Evolutionary conservation across 2,888 invertebrate genomes (phyloP), one percentile per base, ranked within the genome.

Genomic region (Apodemia mormo): DNA sequence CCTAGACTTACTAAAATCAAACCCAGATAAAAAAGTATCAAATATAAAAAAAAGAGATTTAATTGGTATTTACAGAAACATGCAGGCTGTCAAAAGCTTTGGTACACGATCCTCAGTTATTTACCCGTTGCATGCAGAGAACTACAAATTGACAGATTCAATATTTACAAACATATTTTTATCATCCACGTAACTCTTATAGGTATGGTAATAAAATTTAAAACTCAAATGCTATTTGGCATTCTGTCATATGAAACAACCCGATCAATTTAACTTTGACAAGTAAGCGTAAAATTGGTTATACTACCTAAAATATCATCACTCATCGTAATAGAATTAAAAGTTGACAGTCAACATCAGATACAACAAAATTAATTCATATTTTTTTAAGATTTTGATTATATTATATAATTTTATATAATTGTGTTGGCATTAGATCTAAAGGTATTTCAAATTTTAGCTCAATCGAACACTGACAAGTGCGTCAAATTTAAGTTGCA

Each of bases 71-170:
- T 89, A 85, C 83, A 77, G 83, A 79, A 81, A 81, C 83, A 80
- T 84, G 81, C 81, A 80, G 83, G 81, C 88, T 88, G 89, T 88
- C 88, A 89, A 89, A 89, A 88, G 89, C 86, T 84, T 86, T 79
- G 85, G 87, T 80, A 87, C 88, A 89, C 88, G 85, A 82, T 85
- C 77, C 81, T 80, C 81, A 76, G 83, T 82, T 88, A 85, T 88
- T 89, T 89, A 86, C 88, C 82, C 80, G 81, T 79, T 79, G 79
- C 84, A 80, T 81, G 79, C 81, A 85, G 80, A 78, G 79, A 79
- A 81, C 80, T 85, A 85, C 86, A 85, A 87, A 86, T 85, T 85
- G 84, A 81, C 82, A 81, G 81, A 82, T 82, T 78, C 79, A 77
- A 78, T 77, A 74, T 78, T 77, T 75, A 76, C 80, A 74, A 76